A percentile compares a stretch with the other conserved stretches of the same genome.
Evolutionary conservation across 2,797 vertebrate species (phyloP).

Genomic region (Cuculus canorus): DNA sequence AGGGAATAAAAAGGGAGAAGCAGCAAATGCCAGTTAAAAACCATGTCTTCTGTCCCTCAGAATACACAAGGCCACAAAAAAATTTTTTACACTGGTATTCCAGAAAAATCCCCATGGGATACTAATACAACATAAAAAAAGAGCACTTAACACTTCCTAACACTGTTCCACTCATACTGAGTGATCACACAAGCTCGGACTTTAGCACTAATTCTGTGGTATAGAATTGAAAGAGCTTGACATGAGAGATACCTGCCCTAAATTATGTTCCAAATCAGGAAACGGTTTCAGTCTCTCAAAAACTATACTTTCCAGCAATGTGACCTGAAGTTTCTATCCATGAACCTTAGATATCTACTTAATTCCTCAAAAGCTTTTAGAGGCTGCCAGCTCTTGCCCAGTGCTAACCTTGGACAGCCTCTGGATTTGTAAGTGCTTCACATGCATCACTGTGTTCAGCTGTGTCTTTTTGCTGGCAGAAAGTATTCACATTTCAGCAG

Average conservation of each 20-base stretch:
- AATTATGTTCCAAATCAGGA: neutral
- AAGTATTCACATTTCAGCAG: neutral
- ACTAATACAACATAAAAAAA: neutral
- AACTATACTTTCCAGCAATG: neutral
- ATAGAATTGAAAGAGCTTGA: neutral
- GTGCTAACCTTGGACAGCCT: neutral
- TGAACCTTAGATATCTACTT: neutral
- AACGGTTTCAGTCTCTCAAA: neutral
- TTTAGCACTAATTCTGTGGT: neutral
- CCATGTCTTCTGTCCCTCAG: neutral
- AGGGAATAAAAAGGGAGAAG: neutral
- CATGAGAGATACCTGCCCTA: neutral
- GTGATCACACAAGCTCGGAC: neutral
- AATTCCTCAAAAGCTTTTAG: neutral
- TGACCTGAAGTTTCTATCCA: neutral
- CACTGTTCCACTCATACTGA: neutral
- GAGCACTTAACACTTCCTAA: neutral
- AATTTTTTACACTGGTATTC: neutral
- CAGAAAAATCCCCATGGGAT: neutral
- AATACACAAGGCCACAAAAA: neutral
- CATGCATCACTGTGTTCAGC: accelerated
- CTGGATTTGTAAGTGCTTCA: neutral
- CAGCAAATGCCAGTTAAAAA: neutral
- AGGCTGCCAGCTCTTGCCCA: neutral
- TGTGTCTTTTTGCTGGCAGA: neutral